A percentile compares a stretch with the other conserved stretches of the same genome.
phyloP scores from a whole-genome alignment of 1,140 invertebrate genomes.

The Eumeta japonica region DNA sequence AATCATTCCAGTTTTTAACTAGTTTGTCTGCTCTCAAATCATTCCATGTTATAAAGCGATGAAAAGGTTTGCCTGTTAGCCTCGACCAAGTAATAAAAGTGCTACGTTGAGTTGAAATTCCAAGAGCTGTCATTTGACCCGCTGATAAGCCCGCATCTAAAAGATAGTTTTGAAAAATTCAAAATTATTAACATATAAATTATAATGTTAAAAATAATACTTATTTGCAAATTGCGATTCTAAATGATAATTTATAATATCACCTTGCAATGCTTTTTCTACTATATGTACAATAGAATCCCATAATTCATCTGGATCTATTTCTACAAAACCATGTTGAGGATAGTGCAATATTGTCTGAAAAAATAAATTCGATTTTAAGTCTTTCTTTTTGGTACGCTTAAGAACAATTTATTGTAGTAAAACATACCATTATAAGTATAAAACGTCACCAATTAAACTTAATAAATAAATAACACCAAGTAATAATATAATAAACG shows the following conservation, averaged over 20 bases:
- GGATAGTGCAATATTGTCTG: slow-evolving; percentile 79
- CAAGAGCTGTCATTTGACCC: slow-evolving; percentile 71
- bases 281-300: slow-evolving; percentile 66
- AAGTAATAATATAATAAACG: too few species aligned
- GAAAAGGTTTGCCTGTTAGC: slow-evolving; percentile 77
- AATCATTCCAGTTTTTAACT: slow-evolving; percentile 84
- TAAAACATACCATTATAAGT: too few species aligned
- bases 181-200: too few species aligned
- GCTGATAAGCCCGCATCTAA: slow-evolving; percentile 63
- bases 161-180: too few species aligned
- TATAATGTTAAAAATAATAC: too few species aligned
- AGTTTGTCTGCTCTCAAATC: slow-evolving; percentile 79
- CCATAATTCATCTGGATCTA: slow-evolving; percentile 85
- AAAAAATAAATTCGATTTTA: slow-evolving; percentile 63
- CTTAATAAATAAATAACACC: too few species aligned
- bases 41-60: slow-evolving; percentile 97
- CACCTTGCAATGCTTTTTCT: slow-evolving; percentile 30
- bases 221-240: too few species aligned
- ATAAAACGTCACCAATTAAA: too few species aligned
- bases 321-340: slow-evolving; percentile 78
- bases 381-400: slow-evolving; percentile 63
- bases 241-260: too few species aligned
- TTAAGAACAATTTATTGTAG: too few species aligned
- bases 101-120: slow-evolving; percentile 83
- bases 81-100: slow-evolving; percentile 90